Evolutionary conservation across 2,888 invertebrate species (phyloP).

Genomic region (Yponomeuta malinellus): DNA sequence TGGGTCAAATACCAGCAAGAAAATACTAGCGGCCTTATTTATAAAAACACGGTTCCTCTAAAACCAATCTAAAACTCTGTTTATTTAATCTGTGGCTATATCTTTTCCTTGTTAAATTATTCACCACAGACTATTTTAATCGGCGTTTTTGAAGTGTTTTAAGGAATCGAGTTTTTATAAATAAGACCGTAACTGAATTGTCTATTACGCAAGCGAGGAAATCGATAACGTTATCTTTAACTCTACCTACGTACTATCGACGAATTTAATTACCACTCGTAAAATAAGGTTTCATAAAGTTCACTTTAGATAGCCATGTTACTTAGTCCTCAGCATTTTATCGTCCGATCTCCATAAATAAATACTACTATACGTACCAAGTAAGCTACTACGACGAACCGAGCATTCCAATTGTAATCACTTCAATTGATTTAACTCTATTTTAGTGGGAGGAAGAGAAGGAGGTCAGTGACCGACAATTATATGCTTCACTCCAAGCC

Average conservation of each 20-base stretch:
- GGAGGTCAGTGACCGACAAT: slow-evolving; percentile 72
- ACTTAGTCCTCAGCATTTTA: background rate
- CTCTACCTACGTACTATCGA: background rate
- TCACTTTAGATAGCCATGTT: background rate
- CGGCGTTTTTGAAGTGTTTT: too few species aligned
- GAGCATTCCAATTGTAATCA: slow-evolving; percentile 70
- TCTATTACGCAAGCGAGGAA: background rate
- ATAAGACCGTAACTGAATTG: background rate
- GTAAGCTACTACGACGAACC: slow-evolving; percentile 54
- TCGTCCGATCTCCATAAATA: slow-evolving; percentile 18
- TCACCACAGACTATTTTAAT: too few species aligned
- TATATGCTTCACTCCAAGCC: slow-evolving; percentile 67
- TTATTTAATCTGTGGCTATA: too few species aligned
- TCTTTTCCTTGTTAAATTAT: too few species aligned
- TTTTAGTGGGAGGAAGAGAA: slow-evolving; percentile 71
- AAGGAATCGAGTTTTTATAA: too few species aligned
- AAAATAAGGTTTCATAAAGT: background rate
- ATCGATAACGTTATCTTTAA: slow-evolving; percentile 2
- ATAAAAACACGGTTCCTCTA: too few species aligned
- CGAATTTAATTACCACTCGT: background rate
- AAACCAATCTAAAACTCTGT: too few species aligned
- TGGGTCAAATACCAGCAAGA: slow-evolving; percentile 16
- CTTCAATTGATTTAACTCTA: slow-evolving; percentile 74
- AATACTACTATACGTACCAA: slow-evolving; percentile 31
- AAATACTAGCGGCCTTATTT: background rate